Base-by-base conservation (phyloP, 1,140 invertebrate genomes). In the Anoplolepis gracilipes region DNA sequence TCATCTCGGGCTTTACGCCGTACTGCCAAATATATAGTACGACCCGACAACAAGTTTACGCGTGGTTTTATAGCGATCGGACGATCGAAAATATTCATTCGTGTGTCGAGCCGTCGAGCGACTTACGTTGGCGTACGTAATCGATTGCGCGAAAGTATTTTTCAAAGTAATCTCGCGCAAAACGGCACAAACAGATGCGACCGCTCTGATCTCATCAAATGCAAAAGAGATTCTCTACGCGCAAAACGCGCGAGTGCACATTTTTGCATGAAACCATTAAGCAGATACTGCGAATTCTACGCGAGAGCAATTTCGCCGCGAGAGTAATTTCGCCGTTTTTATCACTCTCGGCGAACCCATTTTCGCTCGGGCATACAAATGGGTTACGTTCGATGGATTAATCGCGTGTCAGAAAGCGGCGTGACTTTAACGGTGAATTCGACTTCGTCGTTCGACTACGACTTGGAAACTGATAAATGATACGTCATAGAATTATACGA, bases 341-440 rank as follows among this genome's bases (percentile, higher is more conserved):
- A 81, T 81, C 78, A 72, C 78, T 81, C 78, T 72, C 78, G 65
- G 78, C 78, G 65, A 81, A 72, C 49, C 78, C 78, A 81, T 81
- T 81, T 70, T 81, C 65, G 65, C 78, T 39, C 78, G 65, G 62
- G 78, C 65, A 81, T 81, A 81, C 78, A 81, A 81, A 81, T 81
- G 78, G 78, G 78, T 11, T 72, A 81, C 78, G 78, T 81, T 81
- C 78, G 78, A 81, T 81, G 65, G 78, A 81, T 81, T 81, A 81
- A 81, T 81, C 78, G 78, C 78, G 78, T 81, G 78, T 81, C 78
- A 81, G 78, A 70, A 69, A 59, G 78, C 78, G 65, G 65, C 78
- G 53, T 81, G 65, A 81, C 78, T 81, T 81, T 67, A 57, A 72
- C 65, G 49, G 65, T 81, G 57, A 81, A 81, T 81, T 81, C 67